Conservation (phyloP, 2,797 vertebrate species). For the Sebastes matsubarae region DNA sequence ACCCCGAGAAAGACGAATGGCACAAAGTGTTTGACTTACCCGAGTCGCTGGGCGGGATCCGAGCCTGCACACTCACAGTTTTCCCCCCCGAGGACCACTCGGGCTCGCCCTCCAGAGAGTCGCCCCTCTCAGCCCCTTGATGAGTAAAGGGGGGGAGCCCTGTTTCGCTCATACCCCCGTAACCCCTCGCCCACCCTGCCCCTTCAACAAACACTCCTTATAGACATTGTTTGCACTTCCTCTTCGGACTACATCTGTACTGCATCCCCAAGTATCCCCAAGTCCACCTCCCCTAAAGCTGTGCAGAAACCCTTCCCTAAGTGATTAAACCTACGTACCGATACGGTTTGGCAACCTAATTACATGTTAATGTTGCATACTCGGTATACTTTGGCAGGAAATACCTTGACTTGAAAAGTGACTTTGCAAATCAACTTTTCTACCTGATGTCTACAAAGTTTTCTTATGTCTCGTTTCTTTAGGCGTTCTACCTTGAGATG, state of each 20-base stretch:
- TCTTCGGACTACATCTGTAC: conserved; percentile 74
- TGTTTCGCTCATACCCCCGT: conserved; percentile 56
- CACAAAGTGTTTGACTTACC: conserved; percentile 98
- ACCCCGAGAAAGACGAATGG: conserved; percentile 98
- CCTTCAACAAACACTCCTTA: conserved; percentile 66
- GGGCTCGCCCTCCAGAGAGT: conserved; percentile 94
- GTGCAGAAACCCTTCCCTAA: conserved; percentile 67
- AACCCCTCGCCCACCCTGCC: conserved; percentile 12
- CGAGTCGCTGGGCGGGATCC: conserved; percentile 96
- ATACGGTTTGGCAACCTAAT: conserved; percentile 78
- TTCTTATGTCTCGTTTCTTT: conserved; percentile 75
- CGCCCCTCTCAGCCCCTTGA: conserved; percentile 96
- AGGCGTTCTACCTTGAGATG: conserved; percentile 61
- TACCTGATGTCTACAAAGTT: conserved; percentile 83
- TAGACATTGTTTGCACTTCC: conserved; percentile 83
- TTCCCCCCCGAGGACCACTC: conserved; percentile 94
- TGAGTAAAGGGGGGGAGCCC: conserved; percentile 67
- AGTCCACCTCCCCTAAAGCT: conserved; percentile 53
- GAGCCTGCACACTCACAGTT: conserved; percentile 97
- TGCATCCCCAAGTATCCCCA: conserved; percentile 53
- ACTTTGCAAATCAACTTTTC: conserved; percentile 87
- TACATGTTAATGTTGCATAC: conserved; percentile 76
- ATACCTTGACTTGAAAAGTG: conserved; percentile 82
- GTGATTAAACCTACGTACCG: conserved; percentile 64
- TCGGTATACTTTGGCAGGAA: conserved; percentile 81